Conservation (phyloP, 2,113 vertebrate species). For the Amphiprion ocellaris region DNA sequence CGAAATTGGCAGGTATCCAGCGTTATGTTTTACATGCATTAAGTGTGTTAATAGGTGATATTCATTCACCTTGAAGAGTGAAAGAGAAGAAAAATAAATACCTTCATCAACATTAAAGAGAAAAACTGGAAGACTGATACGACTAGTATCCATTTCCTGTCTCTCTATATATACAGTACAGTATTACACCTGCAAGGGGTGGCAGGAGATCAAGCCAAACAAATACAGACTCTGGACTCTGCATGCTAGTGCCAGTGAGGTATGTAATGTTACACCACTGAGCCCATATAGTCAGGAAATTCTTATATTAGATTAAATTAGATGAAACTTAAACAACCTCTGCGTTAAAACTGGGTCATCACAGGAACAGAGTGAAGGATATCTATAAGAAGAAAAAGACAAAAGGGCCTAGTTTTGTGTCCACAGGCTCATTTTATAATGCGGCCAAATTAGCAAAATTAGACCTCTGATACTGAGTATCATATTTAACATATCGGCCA, state of each 20-base stretch:
- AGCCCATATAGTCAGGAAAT: constrained; percentile 25
- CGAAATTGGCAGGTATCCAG: neutral
- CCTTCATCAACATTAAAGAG: constrained; percentile 5
- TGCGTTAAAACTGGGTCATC: constrained; percentile 37
- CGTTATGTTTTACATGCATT: constrained; percentile 9
- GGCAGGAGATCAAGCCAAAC: constrained; percentile 55
- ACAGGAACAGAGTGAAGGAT: neutral
- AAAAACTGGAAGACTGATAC: neutral
- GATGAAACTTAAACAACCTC: constrained; percentile 41
- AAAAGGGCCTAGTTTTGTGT: constrained; percentile 14
- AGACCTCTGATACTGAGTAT: neutral
- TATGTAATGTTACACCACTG: constrained; percentile 29
- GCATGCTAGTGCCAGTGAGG: constrained; percentile 10
- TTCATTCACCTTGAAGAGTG: constrained; percentile 14
- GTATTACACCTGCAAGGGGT: constrained; percentile 24
- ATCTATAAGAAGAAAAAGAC: constrained; percentile 8
- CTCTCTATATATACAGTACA: neutral
- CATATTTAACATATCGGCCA: neutral
- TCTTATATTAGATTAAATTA: constrained; percentile 43
- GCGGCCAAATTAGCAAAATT: neutral
- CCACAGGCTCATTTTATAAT: neutral
- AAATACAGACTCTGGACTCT: constrained; percentile 24
- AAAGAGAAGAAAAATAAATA: neutral
- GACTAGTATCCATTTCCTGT: constrained; percentile 2
- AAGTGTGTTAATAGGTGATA: neutral